phyloP scores from a whole-genome alignment of 1,140 invertebrate species.

The Reticulitermes speratus region DNA sequence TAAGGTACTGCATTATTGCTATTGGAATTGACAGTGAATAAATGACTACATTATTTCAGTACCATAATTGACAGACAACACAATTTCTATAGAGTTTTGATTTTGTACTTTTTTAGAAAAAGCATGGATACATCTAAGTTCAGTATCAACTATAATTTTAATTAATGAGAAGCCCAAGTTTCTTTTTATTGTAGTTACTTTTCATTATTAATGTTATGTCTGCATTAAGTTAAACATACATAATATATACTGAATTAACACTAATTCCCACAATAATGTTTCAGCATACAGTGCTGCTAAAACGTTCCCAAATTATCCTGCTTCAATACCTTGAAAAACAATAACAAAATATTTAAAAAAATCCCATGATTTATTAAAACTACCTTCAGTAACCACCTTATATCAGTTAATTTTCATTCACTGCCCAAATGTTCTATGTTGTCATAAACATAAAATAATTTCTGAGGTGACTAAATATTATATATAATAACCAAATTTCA shows the following conservation, averaged over 20 bases:
- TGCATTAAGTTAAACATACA: neutral
- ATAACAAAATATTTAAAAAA: neutral
- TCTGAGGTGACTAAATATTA: neutral
- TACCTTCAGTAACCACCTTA: too few relatives aligned
- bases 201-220: neutral
- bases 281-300: neutral
- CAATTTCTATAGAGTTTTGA: neutral
- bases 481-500: neutral
- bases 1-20: slow-evolving; percentile 16
- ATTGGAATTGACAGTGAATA: neutral
- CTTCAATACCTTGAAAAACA: neutral
- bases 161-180: neutral
- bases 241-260: neutral
- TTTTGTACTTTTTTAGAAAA: neutral
- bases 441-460: neutral
- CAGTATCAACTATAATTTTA: too few relatives aligned
- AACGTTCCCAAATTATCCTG: neutral
- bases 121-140: neutral
- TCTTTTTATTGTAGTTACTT: neutral
- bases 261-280: neutral
- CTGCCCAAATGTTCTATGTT: neutral
- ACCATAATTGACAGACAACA: neutral
- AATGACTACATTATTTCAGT: neutral
- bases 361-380: too few relatives aligned
- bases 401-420: neutral